Conservation (phyloP, 30 jellyfish, hydroid and myxozoan genomes). For the Rhopilema esculentum region DNA sequence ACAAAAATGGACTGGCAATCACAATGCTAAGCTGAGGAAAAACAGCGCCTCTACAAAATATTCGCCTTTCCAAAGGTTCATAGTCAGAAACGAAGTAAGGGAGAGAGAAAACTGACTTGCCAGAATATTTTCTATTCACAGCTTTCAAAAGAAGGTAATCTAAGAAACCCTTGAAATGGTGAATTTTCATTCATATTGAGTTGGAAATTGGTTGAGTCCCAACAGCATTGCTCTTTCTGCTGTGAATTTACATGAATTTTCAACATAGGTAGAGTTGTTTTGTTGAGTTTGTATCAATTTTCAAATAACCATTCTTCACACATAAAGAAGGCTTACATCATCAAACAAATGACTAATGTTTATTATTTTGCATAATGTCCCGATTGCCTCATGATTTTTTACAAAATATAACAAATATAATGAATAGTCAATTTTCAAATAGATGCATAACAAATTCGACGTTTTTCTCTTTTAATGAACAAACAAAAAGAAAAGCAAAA, state of each 20-base stretch:
- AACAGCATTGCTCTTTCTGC: background rate
- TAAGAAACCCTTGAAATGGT: background rate
- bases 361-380: too few relatives aligned
- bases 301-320: background rate
- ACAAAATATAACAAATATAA: too few relatives aligned
- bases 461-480: too few relatives aligned
- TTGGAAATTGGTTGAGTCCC: background rate
- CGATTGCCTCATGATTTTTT: too few relatives aligned
- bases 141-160: conserved; percentile 28
- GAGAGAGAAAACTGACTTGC: conserved; percentile 32
- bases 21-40: background rate
- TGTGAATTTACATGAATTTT: background rate
- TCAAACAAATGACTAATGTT: too few relatives aligned
- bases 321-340: background rate
- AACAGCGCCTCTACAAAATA: background rate
- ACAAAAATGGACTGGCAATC: conserved; percentile 29
- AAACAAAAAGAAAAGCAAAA: too few relatives aligned
- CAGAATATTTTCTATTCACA: conserved; percentile 19
- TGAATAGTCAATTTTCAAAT: too few relatives aligned
- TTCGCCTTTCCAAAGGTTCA: background rate
- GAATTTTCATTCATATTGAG: background rate
- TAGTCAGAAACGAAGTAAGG: conserved; percentile 9
- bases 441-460: too few relatives aligned
- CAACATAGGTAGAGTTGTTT: background rate
- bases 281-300: background rate